Conservation (phyloP, 2,113 vertebrate genomes). For the Trogon melanurus region DNA sequence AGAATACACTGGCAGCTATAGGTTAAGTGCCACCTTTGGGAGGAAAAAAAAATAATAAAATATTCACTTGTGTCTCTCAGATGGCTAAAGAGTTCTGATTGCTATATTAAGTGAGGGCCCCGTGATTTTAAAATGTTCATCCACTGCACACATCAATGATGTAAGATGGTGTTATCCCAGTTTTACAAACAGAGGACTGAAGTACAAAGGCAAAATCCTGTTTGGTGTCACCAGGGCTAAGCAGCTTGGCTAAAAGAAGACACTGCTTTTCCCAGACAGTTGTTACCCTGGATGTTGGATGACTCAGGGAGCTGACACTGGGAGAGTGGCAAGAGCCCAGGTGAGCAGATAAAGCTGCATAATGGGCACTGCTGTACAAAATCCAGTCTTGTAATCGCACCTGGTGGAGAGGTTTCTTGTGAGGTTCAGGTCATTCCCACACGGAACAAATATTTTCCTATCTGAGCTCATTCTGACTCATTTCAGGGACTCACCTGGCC, state of each 20-base stretch:
- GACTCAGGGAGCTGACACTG: not conserved
- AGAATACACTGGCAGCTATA: not conserved
- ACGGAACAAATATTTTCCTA: not conserved
- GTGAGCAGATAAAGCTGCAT: not conserved
- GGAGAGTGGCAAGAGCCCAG: fast-evolving
- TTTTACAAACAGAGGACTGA: not conserved
- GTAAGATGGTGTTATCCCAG: fast-evolving
- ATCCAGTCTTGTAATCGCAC: not conserved
- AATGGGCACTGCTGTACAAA: not conserved
- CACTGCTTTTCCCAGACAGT: not conserved
- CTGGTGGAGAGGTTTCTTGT: not conserved
- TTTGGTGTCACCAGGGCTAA: not conserved
- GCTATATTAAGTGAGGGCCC: fast-evolving
- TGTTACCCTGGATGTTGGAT: not conserved
- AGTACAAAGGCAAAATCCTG: not conserved
- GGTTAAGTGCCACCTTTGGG: not conserved
- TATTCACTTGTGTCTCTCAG: not conserved
- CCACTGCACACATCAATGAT: not conserved
- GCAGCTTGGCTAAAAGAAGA: not conserved
- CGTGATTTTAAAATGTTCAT: not conserved
- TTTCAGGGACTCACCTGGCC: not conserved
- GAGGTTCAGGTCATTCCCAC: not conserved
- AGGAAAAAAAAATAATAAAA: not conserved
- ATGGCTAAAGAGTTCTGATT: not conserved
- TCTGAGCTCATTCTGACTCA: not conserved